A percentile compares a stretch with the other conserved stretches of the same genome.
Conservation (phyloP, 2,113 vertebrate genomes). For the Naja naja region DNA sequence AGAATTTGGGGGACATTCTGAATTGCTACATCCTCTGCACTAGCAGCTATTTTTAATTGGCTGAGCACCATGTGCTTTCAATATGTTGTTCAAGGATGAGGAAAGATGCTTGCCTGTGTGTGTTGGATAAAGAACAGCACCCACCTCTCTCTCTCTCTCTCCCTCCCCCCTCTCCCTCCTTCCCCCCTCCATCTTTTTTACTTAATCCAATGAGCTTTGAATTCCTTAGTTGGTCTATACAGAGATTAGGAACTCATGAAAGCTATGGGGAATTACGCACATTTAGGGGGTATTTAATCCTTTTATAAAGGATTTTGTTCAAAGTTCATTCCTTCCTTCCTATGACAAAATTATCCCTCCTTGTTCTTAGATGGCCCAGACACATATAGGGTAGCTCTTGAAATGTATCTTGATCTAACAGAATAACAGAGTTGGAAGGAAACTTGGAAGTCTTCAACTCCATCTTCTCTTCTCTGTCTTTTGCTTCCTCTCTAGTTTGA, state of each 20-base stretch:
- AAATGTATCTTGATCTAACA: background rate
- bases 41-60: background rate
- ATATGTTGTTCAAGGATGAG: slow-evolving; percentile 60
- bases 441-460: background rate
- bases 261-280: slow-evolving; percentile 72
- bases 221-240: slow-evolving; percentile 68
- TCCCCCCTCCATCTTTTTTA: slow-evolving; percentile 68
- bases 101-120: slow-evolving; percentile 62
- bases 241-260: slow-evolving; percentile 73
- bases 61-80: slow-evolving; percentile 49
- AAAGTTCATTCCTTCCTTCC: slow-evolving; percentile 58
- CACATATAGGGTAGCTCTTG: slow-evolving; percentile 23
- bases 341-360: slow-evolving; percentile 34
- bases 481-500: background rate
- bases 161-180: background rate
- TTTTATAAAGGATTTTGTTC: slow-evolving; percentile 67
- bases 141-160: background rate
- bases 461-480: background rate
- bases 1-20: background rate
- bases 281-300: slow-evolving; percentile 77
- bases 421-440: background rate
- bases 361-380: slow-evolving; percentile 60
- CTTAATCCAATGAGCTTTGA: slow-evolving; percentile 75
- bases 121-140: slow-evolving; percentile 63
- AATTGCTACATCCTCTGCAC: background rate